Evolutionary conservation across 2,113 vertebrate species (phyloP).

Genomic region (Dolichallabes microphthalmus): DNA sequence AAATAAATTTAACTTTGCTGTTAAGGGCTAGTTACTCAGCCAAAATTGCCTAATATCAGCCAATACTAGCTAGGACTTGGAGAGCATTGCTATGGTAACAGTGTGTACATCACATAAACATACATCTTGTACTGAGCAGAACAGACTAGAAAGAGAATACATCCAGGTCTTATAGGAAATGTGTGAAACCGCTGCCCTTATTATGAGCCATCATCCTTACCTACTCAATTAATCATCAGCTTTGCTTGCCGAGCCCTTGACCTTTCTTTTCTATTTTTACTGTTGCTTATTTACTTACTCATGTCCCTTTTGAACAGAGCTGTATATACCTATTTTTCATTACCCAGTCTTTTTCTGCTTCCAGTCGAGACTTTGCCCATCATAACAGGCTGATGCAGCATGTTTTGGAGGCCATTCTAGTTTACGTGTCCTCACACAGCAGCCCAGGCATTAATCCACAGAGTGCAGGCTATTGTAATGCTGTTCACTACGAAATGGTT

Average conservation of each 20-base stretch:
- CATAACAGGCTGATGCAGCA: slow-evolving; percentile 32
- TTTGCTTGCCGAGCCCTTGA: slow-evolving; percentile 4
- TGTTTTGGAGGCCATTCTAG: slow-evolving; percentile 20
- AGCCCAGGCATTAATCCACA: slow-evolving; percentile 28
- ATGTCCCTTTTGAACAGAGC: not conserved
- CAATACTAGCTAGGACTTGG: not conserved
- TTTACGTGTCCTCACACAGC: slow-evolving; percentile 32
- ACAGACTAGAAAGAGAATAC: not conserved
- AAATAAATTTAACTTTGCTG: not conserved
- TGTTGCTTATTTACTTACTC: slow-evolving; percentile 10
- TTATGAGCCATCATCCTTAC: slow-evolving; percentile 16
- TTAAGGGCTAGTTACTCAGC: not conserved
- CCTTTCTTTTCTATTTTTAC: slow-evolving; percentile 13
- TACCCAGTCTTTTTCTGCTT: slow-evolving; percentile 6
- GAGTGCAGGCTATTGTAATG: slow-evolving; percentile 19
- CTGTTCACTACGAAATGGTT: slow-evolving; percentile 15
- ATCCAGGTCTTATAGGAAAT: not conserved
- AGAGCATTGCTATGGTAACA: not conserved
- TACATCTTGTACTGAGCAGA: not conserved
- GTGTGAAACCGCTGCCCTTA: not conserved
- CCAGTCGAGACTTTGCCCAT: not conserved
- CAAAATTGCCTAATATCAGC: not conserved
- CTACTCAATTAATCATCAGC: slow-evolving; percentile 7
- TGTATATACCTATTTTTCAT: slow-evolving; percentile 7
- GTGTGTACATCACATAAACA: not conserved